These are phyloP conservation scores for Myoxocephalus aenaeus DNA, from an alignment of 2,797 vertebrate genomes.

Conservation along the genomic window DNA sequence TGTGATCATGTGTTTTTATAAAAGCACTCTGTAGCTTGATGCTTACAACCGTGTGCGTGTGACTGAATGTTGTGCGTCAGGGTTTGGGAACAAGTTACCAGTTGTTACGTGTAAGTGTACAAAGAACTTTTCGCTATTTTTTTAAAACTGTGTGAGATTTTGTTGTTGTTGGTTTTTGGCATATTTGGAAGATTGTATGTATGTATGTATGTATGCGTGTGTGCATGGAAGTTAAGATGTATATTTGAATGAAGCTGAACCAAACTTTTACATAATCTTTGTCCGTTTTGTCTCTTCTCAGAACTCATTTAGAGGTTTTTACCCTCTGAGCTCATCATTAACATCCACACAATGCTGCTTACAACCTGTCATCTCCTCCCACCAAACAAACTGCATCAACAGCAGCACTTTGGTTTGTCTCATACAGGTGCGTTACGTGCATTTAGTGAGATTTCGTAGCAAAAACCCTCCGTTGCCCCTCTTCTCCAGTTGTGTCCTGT, in stretches of 20 bases:
- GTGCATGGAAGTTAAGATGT: conserved; percentile 56
- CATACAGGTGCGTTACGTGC: conserved; percentile 12
- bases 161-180: conserved; percentile 65
- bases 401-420: conserved; percentile 30
- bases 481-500: background rate
- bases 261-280: conserved; percentile 71
- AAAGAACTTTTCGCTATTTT: conserved; percentile 81
- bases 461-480: conserved; percentile 16
- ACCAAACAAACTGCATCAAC: background rate
- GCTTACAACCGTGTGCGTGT: conserved; percentile 62
- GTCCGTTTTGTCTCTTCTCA: conserved; percentile 57
- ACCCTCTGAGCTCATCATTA: conserved; percentile 7
- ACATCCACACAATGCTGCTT: conserved; percentile 43
- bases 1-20: conserved; percentile 74
- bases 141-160: conserved; percentile 72
- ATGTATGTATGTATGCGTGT: conserved; percentile 32
- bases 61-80: conserved; percentile 60
- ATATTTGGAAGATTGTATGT: conserved; percentile 59
- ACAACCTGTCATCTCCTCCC: conserved; percentile 5
- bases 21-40: conserved; percentile 79
- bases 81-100: conserved; percentile 51
- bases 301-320: conserved; percentile 33
- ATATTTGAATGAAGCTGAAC: conserved; percentile 79
- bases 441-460: conserved; percentile 42
- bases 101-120: conserved; percentile 69